phyloP scores from a whole-genome alignment of 64 coral and sea anemone genomes.

The Trachythela sp. region DNA sequence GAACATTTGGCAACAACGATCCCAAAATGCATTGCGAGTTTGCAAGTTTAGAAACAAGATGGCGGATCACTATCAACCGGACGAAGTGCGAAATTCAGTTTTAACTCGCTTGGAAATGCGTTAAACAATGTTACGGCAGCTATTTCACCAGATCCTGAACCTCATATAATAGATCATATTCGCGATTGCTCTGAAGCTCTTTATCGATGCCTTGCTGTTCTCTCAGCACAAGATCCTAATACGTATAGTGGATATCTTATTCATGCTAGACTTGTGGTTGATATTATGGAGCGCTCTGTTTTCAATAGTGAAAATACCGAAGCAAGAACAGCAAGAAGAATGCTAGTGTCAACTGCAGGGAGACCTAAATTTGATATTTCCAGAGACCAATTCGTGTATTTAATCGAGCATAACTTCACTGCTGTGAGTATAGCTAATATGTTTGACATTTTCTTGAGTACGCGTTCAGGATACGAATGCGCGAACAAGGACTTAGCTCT shows the following conservation, averaged over 20 bases:
- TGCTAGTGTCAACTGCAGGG: not conserved
- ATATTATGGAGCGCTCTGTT: not conserved
- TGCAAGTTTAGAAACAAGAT: not conserved
- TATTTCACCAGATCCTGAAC: not conserved
- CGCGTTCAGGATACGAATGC: constrained; percentile 40
- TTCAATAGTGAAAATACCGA: not conserved
- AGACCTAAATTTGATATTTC: constrained; percentile 51
- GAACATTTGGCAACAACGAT: not conserved
- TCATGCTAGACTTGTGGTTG: not conserved
- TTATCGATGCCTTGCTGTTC: not conserved
- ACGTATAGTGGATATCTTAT: not conserved
- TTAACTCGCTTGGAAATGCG: not conserved
- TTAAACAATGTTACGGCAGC: not conserved
- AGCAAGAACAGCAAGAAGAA: not conserved
- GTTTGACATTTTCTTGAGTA: constrained; percentile 43
- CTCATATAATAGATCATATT: not conserved
- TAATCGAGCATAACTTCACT: constrained; percentile 36
- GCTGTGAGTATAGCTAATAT: constrained; percentile 26
- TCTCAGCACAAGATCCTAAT: not conserved
- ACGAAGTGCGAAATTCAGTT: not conserved
- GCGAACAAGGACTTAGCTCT: constrained; percentile 32
- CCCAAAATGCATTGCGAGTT: not conserved
- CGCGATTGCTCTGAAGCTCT: not conserved
- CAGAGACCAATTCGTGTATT: constrained; percentile 42
- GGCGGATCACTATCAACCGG: not conserved